Conservation (phyloP, 2,797 vertebrate species). For the Parauchenoglanis ngamensis region DNA sequence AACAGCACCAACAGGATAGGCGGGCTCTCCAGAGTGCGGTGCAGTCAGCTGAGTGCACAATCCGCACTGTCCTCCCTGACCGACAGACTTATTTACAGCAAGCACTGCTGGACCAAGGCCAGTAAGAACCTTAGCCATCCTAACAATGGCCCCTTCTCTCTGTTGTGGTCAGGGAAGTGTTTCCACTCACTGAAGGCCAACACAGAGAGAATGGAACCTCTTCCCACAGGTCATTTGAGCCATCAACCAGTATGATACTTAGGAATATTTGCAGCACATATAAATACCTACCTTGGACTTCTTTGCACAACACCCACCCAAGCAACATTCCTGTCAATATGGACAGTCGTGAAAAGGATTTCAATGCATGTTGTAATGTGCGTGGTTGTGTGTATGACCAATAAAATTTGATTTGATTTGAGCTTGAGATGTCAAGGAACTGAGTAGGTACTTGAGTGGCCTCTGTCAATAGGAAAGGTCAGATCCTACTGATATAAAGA, state of each 20-base stretch:
- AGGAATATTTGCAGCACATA: neutral
- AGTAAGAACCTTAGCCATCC: no score
- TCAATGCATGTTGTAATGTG: neutral
- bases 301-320: neutral
- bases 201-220: neutral
- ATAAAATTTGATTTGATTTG: neutral
- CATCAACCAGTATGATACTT: neutral
- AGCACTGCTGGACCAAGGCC: no score
- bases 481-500: neutral
- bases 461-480: neutral
- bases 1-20: no score
- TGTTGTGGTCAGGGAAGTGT: no score
- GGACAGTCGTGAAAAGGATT: neutral
- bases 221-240: neutral
- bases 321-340: neutral
- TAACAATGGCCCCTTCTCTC: no score
- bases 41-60: no score
- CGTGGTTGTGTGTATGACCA: neutral
- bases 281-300: neutral
- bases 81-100: no score
- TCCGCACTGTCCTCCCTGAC: no score
- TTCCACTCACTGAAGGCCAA: neutral
- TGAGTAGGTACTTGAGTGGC: neutral
- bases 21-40: no score
- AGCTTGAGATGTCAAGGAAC: neutral